Evolutionary conservation across 1,140 invertebrate species (phyloP).

Genomic region (Heliothis virescens): DNA sequence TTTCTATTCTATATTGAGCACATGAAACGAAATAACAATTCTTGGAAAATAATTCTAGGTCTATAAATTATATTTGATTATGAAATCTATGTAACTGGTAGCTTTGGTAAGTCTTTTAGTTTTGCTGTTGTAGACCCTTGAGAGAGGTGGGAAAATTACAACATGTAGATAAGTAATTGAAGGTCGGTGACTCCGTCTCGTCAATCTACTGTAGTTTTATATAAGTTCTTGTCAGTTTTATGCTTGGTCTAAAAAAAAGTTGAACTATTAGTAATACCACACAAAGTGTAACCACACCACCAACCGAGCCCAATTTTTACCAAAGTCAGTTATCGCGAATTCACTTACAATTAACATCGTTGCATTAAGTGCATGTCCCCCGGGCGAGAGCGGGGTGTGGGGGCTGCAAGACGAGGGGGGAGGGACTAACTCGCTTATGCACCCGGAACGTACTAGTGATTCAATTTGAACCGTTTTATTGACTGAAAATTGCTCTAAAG

Average conservation of each 20-base stretch:
- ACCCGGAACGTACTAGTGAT: conserved; percentile 57
- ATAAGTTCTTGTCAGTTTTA: no score
- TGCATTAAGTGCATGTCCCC: conserved; percentile 49
- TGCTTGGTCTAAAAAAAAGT: no score
- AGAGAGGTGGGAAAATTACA: no score
- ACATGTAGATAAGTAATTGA: no score
- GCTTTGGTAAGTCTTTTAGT: no score
- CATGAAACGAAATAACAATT: background rate
- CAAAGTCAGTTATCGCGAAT: conserved; percentile 36
- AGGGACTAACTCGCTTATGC: conserved; percentile 62
- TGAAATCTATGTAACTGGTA: no score
- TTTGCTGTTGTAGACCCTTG: no score
- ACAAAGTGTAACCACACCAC: background rate
- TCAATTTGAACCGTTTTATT: conserved; percentile 64
- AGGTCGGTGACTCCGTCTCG: no score
- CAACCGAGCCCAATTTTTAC: conserved; percentile 31
- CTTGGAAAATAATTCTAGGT: no score
- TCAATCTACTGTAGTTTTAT: no score
- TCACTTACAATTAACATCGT: conserved; percentile 45
- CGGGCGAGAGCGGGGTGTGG: conserved; percentile 1
- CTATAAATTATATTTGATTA: no score
- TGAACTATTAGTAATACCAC: background rate
- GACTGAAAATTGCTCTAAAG: conserved; percentile 60
- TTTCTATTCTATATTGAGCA: background rate
- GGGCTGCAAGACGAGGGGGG: conserved; percentile 22